Percentiles rank a stretch among this genome's conserved stretches.
These are phyloP conservation scores for Metalampra italica DNA, from an alignment of 2,888 invertebrate species.

Conservation along the genomic window DNA sequence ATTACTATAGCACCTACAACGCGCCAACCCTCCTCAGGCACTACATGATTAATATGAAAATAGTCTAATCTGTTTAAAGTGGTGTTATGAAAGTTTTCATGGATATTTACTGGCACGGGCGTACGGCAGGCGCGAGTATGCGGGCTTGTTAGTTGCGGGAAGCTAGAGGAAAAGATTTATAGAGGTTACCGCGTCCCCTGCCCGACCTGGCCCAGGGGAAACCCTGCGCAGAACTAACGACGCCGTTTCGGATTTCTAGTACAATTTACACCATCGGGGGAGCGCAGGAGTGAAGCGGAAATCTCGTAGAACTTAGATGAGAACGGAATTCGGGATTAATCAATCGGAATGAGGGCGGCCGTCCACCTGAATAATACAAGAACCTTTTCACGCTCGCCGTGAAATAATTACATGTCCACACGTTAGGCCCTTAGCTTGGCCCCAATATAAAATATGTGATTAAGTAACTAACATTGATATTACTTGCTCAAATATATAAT, in stretches of 20 bases:
- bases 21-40: constrained; percentile 42
- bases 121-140: constrained; percentile 26
- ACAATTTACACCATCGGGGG: constrained; percentile 66
- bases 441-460: too few relatives aligned
- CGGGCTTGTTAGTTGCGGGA: constrained; percentile 70
- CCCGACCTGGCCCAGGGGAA: constrained; percentile 64
- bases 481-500: too few relatives aligned
- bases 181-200: constrained; percentile 62
- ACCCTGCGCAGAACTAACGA: constrained; percentile 68
- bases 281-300: constrained; percentile 46
- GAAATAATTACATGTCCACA: constrained; percentile 6
- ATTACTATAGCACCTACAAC: constrained; percentile 42
- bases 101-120: constrained; percentile 53
- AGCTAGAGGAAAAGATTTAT: constrained; percentile 73
- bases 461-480: too few relatives aligned
- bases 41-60: constrained; percentile 60
- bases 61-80: constrained; percentile 64
- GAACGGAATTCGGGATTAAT: constrained; percentile 58
- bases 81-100: constrained; percentile 62
- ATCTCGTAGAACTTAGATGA: constrained; percentile 58
- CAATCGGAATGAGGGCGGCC: constrained; percentile 42
- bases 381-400: constrained; percentile 28
- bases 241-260: constrained; percentile 70
- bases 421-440: background rate
- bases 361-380: constrained; percentile 43